Evolutionary conservation across 2,888 invertebrate species (phyloP), one percentile per base, ranked within the genome.

Genomic region (Cephonodes hylas): DNA sequence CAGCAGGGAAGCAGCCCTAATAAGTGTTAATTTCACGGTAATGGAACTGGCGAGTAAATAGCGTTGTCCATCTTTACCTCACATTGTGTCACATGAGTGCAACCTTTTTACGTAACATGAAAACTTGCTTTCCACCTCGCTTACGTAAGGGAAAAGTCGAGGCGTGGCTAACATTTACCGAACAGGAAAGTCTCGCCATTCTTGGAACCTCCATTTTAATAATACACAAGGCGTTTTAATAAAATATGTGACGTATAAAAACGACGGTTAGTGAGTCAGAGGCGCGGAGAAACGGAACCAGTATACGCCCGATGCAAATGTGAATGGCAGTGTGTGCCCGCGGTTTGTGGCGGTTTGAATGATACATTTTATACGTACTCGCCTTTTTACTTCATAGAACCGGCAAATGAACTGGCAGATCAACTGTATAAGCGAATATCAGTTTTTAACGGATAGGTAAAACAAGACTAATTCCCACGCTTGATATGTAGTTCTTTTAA

Each of bases 131-230:
- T 82, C 77, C 79, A 66, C 63, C 63, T 58, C 59, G 48, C 64
- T 83, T 80, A 64, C 77, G 72, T 68, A 79, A 83, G 64, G 73
- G 77, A 78, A 78, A 79, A 77, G 73, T 80, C 81, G 70, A 79
- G 81, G 73, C 71, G 72, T 66, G 65, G 73, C 67, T 73, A 70
- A 74, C 67, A 72, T 66, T 70, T 71, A 68, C 70, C 66, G 61
- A 74, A 74, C 74, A 80, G 77, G 80, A 81, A 83, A 81, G 77
- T 76, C 73, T 64, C 67, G 69, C 69, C 68, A 60, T 84, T 81
- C 81, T 75, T 62, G 74, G 80, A 83, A 83, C 63, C 70, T 59
- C 63, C 68, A 69, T 71, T 74, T 76, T 70, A 77, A 77, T 74
- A 75, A 77, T 75, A 74, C 69, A 66, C 66, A 71, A 66, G 74